These are phyloP conservation scores for Ondatra zibethicus DNA, from an alignment of 2,113 vertebrate genomes.

Conservation along the genomic window DNA sequence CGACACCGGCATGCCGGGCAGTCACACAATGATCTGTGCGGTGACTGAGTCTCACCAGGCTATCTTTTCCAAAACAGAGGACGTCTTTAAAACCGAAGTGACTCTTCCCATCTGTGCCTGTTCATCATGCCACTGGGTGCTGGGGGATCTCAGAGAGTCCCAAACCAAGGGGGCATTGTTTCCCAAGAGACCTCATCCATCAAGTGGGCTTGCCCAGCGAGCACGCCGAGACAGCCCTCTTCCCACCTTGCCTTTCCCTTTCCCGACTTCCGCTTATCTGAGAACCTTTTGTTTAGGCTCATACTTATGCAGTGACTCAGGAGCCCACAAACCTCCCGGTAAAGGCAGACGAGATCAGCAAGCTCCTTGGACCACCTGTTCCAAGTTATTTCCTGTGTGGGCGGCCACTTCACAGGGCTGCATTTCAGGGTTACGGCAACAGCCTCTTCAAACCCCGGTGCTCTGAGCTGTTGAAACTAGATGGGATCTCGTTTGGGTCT, in stretches of 20 bases:
- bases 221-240: constrained; percentile 28
- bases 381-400: constrained; percentile 83
- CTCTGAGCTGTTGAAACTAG: constrained; percentile 37
- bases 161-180: constrained; percentile 44
- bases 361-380: constrained; percentile 86
- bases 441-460: constrained; percentile 68
- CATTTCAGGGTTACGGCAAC: constrained; percentile 69
- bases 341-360: constrained; percentile 81
- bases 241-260: constrained; percentile 69
- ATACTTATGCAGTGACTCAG: constrained; percentile 86
- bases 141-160: neutral
- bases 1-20: neutral
- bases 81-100: neutral
- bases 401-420: constrained; percentile 75
- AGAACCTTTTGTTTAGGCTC: constrained; percentile 84
- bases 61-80: neutral
- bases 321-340: constrained; percentile 81
- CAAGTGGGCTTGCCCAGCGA: neutral
- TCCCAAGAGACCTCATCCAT: constrained; percentile 1
- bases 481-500: neutral
- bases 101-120: constrained; percentile 55
- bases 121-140: constrained; percentile 41
- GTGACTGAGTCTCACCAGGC: neutral
- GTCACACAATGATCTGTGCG: neutral
- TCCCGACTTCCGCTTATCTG: constrained; percentile 76